Evolutionary conservation across 2,888 invertebrate species (phyloP).

Genomic region (Pantelozetes paolii): DNA sequence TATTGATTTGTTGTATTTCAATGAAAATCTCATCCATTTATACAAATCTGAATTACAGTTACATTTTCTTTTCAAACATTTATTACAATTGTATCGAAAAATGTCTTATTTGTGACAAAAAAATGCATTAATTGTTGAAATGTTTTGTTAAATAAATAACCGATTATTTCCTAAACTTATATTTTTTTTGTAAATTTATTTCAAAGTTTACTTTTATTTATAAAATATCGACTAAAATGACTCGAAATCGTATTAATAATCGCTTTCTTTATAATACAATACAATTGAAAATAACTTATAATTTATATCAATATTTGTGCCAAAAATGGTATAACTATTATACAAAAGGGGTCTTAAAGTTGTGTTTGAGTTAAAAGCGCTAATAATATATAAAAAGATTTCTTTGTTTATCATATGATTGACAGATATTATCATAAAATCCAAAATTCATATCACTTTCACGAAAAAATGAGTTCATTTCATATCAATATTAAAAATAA

Average conservation of each 20-base stretch:
- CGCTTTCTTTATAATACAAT: constrained; percentile 7
- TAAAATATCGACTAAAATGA: constrained; percentile 21
- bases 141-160: not conserved
- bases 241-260: not conserved
- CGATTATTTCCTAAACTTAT: not conserved
- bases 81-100: too few relatives aligned
- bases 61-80: too few relatives aligned
- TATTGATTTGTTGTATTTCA: not conserved
- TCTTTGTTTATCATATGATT: constrained; percentile 10
- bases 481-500: constrained; percentile 22
- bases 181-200: not conserved
- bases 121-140: too few relatives aligned
- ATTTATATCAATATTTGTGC: constrained; percentile 22
- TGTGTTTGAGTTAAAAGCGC: too few relatives aligned
- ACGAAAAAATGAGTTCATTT: constrained; percentile 3
- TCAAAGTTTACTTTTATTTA: not conserved
- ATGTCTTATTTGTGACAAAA: too few relatives aligned
- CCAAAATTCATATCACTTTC: constrained; percentile 25
- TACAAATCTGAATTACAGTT: too few relatives aligned
- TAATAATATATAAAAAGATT: too few relatives aligned
- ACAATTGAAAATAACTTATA: not conserved
- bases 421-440: constrained; percentile 15
- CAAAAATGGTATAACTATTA: constrained; percentile 14
- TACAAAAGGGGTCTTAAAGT: constrained; percentile 23
- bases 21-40: too few relatives aligned